Base-by-base conservation (phyloP, 2,888 invertebrate species). In the Piscicola geometra region DNA sequence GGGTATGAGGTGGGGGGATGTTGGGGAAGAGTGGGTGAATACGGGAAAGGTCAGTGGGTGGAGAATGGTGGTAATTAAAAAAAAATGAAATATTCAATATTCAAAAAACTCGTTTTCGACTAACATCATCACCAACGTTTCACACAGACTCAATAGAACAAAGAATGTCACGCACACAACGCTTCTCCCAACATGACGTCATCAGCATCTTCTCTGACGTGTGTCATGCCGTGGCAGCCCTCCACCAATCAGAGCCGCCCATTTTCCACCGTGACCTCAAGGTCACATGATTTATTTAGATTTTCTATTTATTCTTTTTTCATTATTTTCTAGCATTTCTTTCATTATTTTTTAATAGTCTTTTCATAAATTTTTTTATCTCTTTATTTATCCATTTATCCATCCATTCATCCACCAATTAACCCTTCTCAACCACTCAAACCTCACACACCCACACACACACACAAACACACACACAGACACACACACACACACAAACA, bases 251-350 rank as follows among this genome's bases (percentile, higher is more conserved):
- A 56, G 5, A 5, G 3, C 60, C 60, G 9, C 60, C 60, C 60
- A 56, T 56, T 21, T 56, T 56, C 60, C 60, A 56, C n/a, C 21
- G 60, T 25, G 60, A 56, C 25, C 60, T 56, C 60, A 56, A 56
- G 60, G 60, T 56, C 9, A 21, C n/a, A 5, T 56, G 21, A 56
- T 56, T 56, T 9, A 21, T n/a, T 56, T 9, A 41, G 41, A 25
- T 56, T 56, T 56, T n/a, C n/a, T n/a, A n/a, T n/a, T n/a, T n/a
- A n/a, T n/a, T n/a, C n/a, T n/a, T n/a, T n/a, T n/a, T n/a, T n/a
- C n/a, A n/a, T n/a, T n/a, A n/a, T n/a, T n/a, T n/a, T n/a, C n/a
- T n/a, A n/a, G n/a, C n/a, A n/a, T n/a, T n/a, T n/a, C n/a, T n/a
- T n/a, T n/a, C n/a, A n/a, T n/a, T n/a, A n/a, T n/a, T n/a, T n/a